Percentiles rank a stretch among this genome's conserved stretches.
Conservation (phyloP, 2,797 vertebrate genomes). For the Fringilla coelebs region DNA sequence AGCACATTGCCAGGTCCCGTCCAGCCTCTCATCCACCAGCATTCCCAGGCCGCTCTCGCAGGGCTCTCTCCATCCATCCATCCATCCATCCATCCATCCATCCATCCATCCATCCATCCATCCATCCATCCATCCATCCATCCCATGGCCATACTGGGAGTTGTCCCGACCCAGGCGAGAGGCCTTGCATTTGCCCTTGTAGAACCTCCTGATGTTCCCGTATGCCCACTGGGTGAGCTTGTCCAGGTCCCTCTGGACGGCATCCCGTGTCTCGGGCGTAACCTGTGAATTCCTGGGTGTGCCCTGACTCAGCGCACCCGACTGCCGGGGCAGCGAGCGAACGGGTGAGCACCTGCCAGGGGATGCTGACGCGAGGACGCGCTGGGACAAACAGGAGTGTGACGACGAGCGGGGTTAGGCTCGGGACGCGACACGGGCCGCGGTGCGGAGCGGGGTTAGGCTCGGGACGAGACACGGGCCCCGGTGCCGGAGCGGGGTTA, state of each 20-base stretch:
- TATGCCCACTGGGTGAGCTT: background rate
- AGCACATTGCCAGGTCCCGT: background rate
- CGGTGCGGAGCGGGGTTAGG: too few relatives aligned
- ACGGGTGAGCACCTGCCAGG: background rate
- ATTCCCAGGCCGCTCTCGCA: accelerated
- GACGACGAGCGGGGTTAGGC: too few relatives aligned
- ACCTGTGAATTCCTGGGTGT: background rate
- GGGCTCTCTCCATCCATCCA: background rate
- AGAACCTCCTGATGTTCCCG: background rate
- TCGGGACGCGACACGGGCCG: too few relatives aligned
- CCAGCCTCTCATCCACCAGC: background rate
- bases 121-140: too few relatives aligned
- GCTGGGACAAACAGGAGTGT: background rate
- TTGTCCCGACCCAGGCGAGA: too few relatives aligned
- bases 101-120: too few relatives aligned
- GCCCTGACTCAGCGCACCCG: background rate
- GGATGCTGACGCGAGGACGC: accelerated
- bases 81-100: background rate
- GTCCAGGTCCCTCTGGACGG: background rate
- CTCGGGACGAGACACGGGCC: too few relatives aligned
- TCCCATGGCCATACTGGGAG: accelerated
- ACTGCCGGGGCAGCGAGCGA: accelerated
- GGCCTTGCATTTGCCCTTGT: background rate
- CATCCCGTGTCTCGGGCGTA: accelerated
- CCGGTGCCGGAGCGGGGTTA: too few relatives aligned